Evolutionary conservation across 1,140 invertebrate species (phyloP), one percentile per base, ranked within the genome.

Genomic region (Eulimnadia texana): DNA sequence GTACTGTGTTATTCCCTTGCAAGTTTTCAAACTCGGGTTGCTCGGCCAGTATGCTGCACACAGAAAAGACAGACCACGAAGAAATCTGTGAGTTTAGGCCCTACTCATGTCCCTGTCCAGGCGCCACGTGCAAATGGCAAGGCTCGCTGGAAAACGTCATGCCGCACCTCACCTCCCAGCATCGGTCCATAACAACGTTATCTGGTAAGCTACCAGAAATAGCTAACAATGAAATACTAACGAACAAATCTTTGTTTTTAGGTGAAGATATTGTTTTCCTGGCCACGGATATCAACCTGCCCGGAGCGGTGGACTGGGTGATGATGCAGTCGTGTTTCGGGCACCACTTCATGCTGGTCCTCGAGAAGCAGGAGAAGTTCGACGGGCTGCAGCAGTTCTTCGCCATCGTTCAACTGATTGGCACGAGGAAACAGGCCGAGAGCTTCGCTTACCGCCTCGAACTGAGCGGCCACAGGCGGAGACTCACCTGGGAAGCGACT

Each of bases 281-380:
- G 66, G 97, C 96, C 1, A 99, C 97, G 49, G 97, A 99, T 76
- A 99, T 99, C 57, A 99, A 98, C 77, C 79, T 99, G 64, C 94
- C 95, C 54, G 97, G 97, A 62, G 97, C 96, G 61, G 97, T 99
- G 1, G 97, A 99, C 72, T 99, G 97, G 97, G 97, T 99, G 0
- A 99, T 99, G 96, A 98, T 99, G 94, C 96, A 99, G 72, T 95
- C 92, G 10, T 99, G 96, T 76, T 99, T 98, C 74, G 91, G 90
- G 58, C 92, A 97, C 71, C 90, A 98, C 75, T 99, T 99, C 72
- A 99, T 99, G 95, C 79, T 99, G 61, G 94, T 99, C n/a, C 78
- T 99, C 24, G 96, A 99, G 75, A 99, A 99, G 74, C 96, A 99
- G 76, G 95, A 96, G 69, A 97, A 97, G 72, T 93, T 85, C 71